phyloP scores from a whole-genome alignment of 2,888 invertebrate species.

The Patella depressa region DNA sequence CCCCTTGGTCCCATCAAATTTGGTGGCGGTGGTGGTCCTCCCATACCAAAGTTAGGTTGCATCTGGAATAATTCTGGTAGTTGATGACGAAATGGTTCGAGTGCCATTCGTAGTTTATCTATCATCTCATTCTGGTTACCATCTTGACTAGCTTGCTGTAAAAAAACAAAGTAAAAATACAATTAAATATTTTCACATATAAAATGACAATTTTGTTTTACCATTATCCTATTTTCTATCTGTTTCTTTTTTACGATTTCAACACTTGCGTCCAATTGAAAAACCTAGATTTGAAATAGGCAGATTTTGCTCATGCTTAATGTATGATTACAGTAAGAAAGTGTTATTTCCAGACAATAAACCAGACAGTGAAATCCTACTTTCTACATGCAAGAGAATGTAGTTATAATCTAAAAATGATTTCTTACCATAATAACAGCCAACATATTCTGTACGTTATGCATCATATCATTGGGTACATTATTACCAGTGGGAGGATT shows the following conservation, averaged over 20 bases:
- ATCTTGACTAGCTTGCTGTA: conserved; percentile 26
- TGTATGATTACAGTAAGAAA: too few species aligned
- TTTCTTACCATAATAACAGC: conserved; percentile 53
- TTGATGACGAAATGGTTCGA: conserved; percentile 48
- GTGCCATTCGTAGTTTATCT: conserved; percentile 38
- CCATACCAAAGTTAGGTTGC: conserved; percentile 17
- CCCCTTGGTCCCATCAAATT: conserved; percentile 46
- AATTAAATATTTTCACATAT: neutral
- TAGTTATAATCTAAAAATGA: too few species aligned
- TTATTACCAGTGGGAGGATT: conserved; percentile 36
- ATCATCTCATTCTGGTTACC: conserved; percentile 34
- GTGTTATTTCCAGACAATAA: too few species aligned
- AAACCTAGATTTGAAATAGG: too few species aligned
- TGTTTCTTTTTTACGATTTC: too few species aligned
- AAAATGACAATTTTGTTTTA: too few species aligned
- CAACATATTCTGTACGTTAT: conserved; percentile 57
- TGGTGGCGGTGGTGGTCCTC: conserved; percentile 1
- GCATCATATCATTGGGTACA: conserved; percentile 38
- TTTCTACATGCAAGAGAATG: too few species aligned
- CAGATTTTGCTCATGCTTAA: too few species aligned
- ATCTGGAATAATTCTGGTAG: conserved; percentile 34
- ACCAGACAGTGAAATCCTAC: too few species aligned
- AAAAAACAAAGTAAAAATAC: conserved; percentile 14
- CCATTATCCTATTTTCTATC: too few species aligned
- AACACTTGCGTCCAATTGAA: too few species aligned